Evolutionary conservation across 2,888 invertebrate species (phyloP), one percentile per base, ranked within the genome.

Genomic region (Mylabris sibirica): DNA sequence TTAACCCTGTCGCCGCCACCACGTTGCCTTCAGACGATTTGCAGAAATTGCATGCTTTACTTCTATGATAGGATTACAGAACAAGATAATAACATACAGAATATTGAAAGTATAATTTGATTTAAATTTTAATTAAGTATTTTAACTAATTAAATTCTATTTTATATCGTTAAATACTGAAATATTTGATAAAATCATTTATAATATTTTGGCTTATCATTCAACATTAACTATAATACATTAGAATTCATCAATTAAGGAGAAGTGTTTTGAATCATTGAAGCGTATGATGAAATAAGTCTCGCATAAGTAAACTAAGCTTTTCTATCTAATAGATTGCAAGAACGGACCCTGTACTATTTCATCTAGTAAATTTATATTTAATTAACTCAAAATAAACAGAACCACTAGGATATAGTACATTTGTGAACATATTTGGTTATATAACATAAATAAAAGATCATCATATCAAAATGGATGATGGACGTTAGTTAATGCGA

Each of bases 261-360:
- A 60, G 70, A 65, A 70, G 67, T 70, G 70, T 70, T 70, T 70
- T 70, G 60, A 67, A 67, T 70, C 70, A 62, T 64, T 67, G 60
- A 66, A 57, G 69, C 69, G 66, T 69, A 49, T 69, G 66, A 69
- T 69, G 69, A 69, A 69, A 69, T 69, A 69, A 69, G 66, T 69
- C 69, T 69, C 66, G 66, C 69, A 66, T 69, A 69, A 69, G 69
- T 64, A 66, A 66, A 66, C 69, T 66, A 63, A 69, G 66, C 66
- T 66, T 69, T 57, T 64, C 69, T 69, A 64, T 69, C 64, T 69
- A 69, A 69, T 69, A 61, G 64, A 69, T 69, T 66, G 63, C 64
- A 66, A 53, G 57, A 44, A 70, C 67, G 62, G 67, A 65, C 70
- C 65, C 62, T 57, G 62, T 67, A 67, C 70, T 49, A 67, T 59